phyloP scores from a whole-genome alignment of 2,797 vertebrate genomes.

The Simalia tracyae region DNA sequence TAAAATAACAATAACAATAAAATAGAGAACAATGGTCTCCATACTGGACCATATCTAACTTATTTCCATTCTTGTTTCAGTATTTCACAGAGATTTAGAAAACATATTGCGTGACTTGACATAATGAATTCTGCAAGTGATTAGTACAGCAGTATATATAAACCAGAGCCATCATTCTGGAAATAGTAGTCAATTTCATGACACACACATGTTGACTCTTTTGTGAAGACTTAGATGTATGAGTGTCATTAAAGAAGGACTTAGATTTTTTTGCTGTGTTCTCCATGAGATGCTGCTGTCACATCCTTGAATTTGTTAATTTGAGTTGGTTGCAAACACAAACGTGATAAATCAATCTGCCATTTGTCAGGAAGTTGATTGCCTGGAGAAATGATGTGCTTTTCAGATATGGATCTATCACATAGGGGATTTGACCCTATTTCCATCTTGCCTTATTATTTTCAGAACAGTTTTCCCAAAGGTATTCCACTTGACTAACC shows the following conservation, averaged over 20 bases:
- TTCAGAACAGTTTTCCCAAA: background rate
- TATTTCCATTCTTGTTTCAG: background rate
- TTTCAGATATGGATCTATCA: background rate
- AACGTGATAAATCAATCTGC: background rate
- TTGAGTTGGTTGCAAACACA: constrained; percentile 8
- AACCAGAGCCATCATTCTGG: background rate
- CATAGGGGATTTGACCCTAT: background rate
- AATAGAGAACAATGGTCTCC: background rate
- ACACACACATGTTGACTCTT: background rate
- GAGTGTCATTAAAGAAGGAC: background rate
- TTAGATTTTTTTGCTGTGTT: background rate
- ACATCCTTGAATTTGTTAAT: background rate
- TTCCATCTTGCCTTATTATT: constrained; percentile 11
- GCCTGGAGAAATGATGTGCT: background rate
- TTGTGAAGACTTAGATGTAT: background rate
- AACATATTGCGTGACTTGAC: background rate
- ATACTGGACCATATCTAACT: background rate
- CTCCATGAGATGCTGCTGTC: background rate
- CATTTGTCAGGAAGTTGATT: constrained; percentile 10
- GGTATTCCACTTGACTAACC: background rate
- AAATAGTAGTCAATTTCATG: background rate
- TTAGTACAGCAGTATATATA: background rate
- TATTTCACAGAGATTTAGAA: background rate
- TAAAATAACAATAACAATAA: background rate
- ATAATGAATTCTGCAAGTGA: background rate